Evolutionary conservation across 2,113 vertebrate genomes (phyloP).

Genomic region (Larimichthys crocea): DNA sequence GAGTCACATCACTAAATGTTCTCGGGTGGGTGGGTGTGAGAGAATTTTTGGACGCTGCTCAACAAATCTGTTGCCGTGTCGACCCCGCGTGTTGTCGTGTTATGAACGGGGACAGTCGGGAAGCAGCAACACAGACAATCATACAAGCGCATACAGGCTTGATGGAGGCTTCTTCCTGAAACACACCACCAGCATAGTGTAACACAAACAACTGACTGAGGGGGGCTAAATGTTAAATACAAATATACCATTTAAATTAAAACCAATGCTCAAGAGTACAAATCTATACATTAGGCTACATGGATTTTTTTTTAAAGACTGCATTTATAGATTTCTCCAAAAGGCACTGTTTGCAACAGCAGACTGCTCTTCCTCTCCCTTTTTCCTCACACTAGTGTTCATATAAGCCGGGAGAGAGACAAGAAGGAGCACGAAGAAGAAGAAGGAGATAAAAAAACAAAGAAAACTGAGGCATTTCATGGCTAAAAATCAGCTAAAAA

Average conservation of each 20-base stretch:
- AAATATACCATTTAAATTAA: conserved; percentile 84
- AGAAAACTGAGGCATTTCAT: conserved; percentile 77
- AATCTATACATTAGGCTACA: conserved; percentile 85
- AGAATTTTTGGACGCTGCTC: conserved; percentile 54
- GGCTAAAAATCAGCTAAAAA: conserved; percentile 69
- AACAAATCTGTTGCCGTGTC: not conserved
- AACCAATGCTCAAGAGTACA: conserved; percentile 72
- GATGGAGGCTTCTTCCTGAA: conserved; percentile 54
- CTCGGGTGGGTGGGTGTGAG: not conserved
- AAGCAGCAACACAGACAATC: conserved; percentile 37
- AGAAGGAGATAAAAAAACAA: conserved; percentile 35
- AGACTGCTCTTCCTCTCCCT: conserved; percentile 74
- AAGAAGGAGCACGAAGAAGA: conserved; percentile 53
- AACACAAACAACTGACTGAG: conserved; percentile 54
- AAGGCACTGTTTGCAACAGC: conserved; percentile 86
- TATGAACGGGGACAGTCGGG: not conserved
- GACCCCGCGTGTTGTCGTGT: not conserved
- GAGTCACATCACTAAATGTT: conserved; percentile 61
- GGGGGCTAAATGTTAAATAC: conserved; percentile 74
- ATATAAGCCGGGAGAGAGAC: conserved; percentile 64
- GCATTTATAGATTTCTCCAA: conserved; percentile 83
- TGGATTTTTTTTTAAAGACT: conserved; percentile 79
- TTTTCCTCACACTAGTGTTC: conserved; percentile 74
- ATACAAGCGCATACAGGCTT: conserved; percentile 44
- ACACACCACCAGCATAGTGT: conserved; percentile 67